Evolutionary conservation across 2,797 vertebrate genomes (phyloP).

Genomic region (Tokudaia tokunoshimensis): DNA sequence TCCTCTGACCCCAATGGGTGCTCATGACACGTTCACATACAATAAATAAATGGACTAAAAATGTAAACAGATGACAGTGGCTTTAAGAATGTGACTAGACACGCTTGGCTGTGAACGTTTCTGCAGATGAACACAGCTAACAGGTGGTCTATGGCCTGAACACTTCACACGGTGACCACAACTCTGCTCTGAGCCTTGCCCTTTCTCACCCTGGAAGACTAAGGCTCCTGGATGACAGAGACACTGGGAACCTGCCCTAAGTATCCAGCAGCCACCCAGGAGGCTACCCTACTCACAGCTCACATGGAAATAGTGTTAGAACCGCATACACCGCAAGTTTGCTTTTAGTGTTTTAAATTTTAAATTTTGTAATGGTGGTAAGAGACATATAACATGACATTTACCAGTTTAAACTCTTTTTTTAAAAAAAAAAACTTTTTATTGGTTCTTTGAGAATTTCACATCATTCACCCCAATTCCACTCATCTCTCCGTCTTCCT

Average conservation of each 20-base stretch:
- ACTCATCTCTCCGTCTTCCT: neutral
- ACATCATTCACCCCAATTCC: neutral
- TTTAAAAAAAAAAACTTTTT: neutral
- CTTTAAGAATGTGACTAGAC: constrained; percentile 69
- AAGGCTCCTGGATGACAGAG: neutral
- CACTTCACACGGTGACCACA: rapidly evolving
- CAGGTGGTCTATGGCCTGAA: neutral
- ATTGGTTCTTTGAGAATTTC: neutral
- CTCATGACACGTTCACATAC: neutral
- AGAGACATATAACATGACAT: neutral
- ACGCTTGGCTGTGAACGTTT: rapidly evolving
- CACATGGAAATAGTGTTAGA: neutral
- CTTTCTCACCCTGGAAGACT: neutral
- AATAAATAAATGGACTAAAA: neutral
- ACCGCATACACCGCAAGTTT: neutral
- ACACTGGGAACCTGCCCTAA: neutral
- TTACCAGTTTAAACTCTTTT: neutral
- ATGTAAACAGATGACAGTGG: neutral
- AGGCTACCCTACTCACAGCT: neutral
- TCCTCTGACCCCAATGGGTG: neutral
- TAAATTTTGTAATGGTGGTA: neutral
- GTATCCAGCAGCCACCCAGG: neutral
- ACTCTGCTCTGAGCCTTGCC: neutral
- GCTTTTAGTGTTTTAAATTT: neutral
- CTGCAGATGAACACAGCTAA: rapidly evolving